A percentile compares a stretch with the other conserved stretches of the same genome.
Evolutionary conservation across 2,113 vertebrate genomes (phyloP).

Genomic region (Epinephelus cyanopodus): DNA sequence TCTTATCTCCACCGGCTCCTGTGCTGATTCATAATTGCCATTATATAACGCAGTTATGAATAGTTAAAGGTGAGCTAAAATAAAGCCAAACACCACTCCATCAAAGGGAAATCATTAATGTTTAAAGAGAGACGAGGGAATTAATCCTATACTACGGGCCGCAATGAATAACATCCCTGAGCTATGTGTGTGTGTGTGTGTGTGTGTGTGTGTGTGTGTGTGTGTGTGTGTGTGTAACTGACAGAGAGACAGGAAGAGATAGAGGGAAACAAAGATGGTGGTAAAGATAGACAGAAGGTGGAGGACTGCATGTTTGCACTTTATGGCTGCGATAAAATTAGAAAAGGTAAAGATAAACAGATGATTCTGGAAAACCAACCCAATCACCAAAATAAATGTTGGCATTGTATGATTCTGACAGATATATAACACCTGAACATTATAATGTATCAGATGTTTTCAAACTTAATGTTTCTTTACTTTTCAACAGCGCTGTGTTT

Average conservation of each 20-base stretch:
- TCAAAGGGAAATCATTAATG: conserved; percentile 73
- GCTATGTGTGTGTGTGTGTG: conserved; percentile 3
- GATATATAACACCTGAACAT: too few species aligned
- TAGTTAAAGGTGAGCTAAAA: conserved; percentile 77
- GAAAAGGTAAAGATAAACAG: background rate
- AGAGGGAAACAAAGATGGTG: background rate
- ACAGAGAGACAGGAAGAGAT: background rate
- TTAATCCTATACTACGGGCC: conserved; percentile 54
- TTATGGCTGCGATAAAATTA: background rate
- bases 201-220: conserved; percentile 34
- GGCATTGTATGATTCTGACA: too few species aligned
- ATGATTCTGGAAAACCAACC: too few species aligned
- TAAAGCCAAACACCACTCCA: conserved; percentile 70
- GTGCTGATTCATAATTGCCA: conserved; percentile 51
- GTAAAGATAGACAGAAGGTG: background rate
- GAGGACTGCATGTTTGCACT: conserved; percentile 2
- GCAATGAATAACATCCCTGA: conserved; percentile 62
- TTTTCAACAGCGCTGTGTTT: too few species aligned
- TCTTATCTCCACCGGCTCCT: conserved; percentile 44
- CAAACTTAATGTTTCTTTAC: too few species aligned
- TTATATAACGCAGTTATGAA: conserved; percentile 74
- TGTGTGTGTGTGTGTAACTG: conserved; percentile 12
- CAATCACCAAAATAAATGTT: too few species aligned
- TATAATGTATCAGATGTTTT: too few species aligned
- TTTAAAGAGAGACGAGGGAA: conserved; percentile 68